phyloP scores from a whole-genome alignment of 2,888 invertebrate species.

The Plemyria rubiginata region DNA sequence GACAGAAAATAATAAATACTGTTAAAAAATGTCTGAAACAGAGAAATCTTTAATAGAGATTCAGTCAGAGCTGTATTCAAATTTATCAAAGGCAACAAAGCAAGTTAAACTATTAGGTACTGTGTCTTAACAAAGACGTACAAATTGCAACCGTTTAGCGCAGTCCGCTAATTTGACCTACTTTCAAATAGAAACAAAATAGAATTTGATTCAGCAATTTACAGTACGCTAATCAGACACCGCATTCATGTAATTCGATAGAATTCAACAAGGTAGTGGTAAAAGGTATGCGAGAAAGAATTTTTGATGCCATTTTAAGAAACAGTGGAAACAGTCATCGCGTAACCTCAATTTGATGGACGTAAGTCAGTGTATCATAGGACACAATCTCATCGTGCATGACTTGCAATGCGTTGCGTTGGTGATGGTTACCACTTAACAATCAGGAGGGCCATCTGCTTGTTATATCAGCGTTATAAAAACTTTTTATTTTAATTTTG shows the following conservation, averaged over 20 bases:
- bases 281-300: slow-evolving; percentile 41
- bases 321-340: not conserved
- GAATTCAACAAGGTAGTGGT: slow-evolving; percentile 54
- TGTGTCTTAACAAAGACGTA: slow-evolving; percentile 48
- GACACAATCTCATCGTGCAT: too few species aligned
- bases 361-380: too few species aligned
- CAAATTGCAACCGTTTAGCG: slow-evolving; percentile 62
- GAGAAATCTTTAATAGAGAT: too few species aligned
- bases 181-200: slow-evolving; percentile 65
- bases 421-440: too few species aligned
- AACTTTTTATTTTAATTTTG: too few species aligned
- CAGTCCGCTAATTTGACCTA: slow-evolving; percentile 47
- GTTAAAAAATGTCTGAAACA: too few species aligned
- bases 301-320: not conserved
- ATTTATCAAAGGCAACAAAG: slow-evolving; percentile 27
- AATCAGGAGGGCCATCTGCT: too few species aligned
- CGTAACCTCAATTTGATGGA: too few species aligned
- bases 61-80: slow-evolving; percentile 2
- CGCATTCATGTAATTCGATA: slow-evolving; percentile 61
- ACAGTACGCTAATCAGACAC: slow-evolving; percentile 64
- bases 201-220: slow-evolving; percentile 72
- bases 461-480: too few species aligned
- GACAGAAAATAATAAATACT: too few species aligned
- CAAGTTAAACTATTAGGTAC: slow-evolving; percentile 30
- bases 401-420: too few species aligned